Conservation (phyloP, 1,140 invertebrate species). For the Berghia stephanieae region DNA sequence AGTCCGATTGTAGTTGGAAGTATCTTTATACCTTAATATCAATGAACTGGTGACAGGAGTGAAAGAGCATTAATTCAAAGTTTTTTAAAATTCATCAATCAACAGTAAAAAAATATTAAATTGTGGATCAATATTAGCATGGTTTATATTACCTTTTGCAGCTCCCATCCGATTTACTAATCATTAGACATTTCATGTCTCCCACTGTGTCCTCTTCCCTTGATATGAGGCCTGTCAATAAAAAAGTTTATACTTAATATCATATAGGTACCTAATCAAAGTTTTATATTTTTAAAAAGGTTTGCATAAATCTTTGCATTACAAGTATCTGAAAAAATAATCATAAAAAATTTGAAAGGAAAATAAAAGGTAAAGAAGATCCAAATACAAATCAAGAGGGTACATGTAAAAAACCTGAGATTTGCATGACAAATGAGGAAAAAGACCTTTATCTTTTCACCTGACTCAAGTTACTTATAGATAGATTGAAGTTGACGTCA, state of each 20-base stretch:
- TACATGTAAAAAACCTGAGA: too few species aligned
- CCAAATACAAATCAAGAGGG: too few species aligned
- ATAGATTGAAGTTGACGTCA: too few species aligned
- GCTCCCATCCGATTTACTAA: slow-evolving; percentile 83
- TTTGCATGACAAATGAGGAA: too few species aligned
- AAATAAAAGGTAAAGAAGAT: too few species aligned
- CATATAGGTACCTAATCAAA: neutral
- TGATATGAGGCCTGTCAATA: slow-evolving; percentile 61
- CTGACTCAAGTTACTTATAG: too few species aligned
- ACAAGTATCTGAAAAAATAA: neutral
- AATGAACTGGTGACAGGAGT: neutral
- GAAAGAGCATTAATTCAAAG: neutral
- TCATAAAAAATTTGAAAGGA: too few species aligned
- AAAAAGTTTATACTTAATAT: neutral
- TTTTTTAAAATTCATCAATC: neutral
- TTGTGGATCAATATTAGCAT: too few species aligned
- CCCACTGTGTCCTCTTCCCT: slow-evolving; percentile 60
- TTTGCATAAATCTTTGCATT: neutral
- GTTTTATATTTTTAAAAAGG: neutral
- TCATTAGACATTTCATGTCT: slow-evolving; percentile 82
- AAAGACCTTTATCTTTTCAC: too few species aligned
- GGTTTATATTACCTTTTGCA: slow-evolving; percentile 75
- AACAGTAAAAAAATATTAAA: neutral
- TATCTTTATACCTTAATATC: too few species aligned
- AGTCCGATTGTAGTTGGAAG: too few species aligned